These are phyloP conservation scores for Tinea trinotella DNA, from an alignment of 2,888 invertebrate species.

Conservation along the genomic window DNA sequence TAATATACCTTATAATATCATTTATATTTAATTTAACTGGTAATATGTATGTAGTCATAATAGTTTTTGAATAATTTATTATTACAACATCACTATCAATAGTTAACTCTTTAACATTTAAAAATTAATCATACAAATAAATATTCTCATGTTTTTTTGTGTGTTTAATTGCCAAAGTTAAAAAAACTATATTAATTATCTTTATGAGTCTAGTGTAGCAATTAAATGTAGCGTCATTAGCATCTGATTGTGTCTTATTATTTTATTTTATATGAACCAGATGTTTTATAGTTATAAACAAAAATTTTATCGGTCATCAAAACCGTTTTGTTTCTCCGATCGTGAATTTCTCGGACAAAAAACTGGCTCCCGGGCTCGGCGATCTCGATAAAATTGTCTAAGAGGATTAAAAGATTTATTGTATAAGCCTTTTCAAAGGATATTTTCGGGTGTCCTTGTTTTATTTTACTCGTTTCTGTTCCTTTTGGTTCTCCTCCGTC, in stretches of 20 bases:
- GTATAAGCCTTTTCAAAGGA: slow-evolving; percentile 58
- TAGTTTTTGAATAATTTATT: no score
- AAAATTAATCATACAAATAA: no score
- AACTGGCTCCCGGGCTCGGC: slow-evolving; percentile 29
- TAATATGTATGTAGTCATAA: no score
- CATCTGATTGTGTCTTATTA: background rate
- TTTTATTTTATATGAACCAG: background rate
- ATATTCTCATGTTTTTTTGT: no score
- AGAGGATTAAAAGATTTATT: slow-evolving; percentile 68
- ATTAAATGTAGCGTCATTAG: background rate
- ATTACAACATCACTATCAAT: no score
- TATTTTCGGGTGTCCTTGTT: slow-evolving; percentile 57
- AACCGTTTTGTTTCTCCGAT: slow-evolving; percentile 11
- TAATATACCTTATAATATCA: background rate
- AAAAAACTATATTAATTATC: background rate
- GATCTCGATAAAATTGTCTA: slow-evolving; percentile 66
- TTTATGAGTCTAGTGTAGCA: background rate
- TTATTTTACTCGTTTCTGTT: slow-evolving; percentile 53
- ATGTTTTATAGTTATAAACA: background rate
- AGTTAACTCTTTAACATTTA: no score
- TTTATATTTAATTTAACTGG: background rate
- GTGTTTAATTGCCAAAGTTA: no score
- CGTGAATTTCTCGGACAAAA: slow-evolving; percentile 12
- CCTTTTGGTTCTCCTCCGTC: slow-evolving; percentile 30
- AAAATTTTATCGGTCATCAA: slow-evolving; percentile 12